These are phyloP conservation scores for Bedellia somnulentella DNA, from an alignment of 2,888 invertebrate species.

Conservation along the genomic window DNA sequence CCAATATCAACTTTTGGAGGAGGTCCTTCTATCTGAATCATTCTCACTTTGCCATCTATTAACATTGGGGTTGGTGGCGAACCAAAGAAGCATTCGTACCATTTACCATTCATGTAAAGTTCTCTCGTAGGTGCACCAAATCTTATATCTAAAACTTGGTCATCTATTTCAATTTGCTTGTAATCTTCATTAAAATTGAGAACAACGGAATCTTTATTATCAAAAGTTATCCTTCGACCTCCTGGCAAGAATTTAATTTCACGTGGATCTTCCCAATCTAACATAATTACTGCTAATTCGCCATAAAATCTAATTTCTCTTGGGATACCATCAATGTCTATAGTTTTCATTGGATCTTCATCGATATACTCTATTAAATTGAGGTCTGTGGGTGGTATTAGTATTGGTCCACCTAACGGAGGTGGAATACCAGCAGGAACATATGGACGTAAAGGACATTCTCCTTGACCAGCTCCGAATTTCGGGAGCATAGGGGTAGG, in stretches of 20 bases:
- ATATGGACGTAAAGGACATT: slow-evolving; percentile 32
- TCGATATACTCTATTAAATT: slow-evolving; percentile 43
- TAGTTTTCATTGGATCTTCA: slow-evolving; percentile 73
- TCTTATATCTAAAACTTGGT: slow-evolving; percentile 74
- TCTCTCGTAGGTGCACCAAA: slow-evolving; percentile 93
- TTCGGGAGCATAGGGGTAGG: slow-evolving; percentile 27
- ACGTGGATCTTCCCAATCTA: slow-evolving; percentile 83
- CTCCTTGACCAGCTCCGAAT: slow-evolving; percentile 35
- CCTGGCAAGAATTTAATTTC: slow-evolving; percentile 87
- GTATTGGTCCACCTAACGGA: slow-evolving; percentile 34
- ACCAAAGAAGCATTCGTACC: slow-evolving; percentile 92
- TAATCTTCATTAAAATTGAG: slow-evolving; percentile 70
- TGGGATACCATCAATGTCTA: slow-evolving; percentile 79
- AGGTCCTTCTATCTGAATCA: slow-evolving; percentile 84
- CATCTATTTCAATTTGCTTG: slow-evolving; percentile 73
- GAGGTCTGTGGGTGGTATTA: slow-evolving; percentile 36
- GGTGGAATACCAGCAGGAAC: slow-evolving; percentile 32
- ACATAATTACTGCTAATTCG: slow-evolving; percentile 79
- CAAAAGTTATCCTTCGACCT: slow-evolving; percentile 71
- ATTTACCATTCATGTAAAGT: slow-evolving; percentile 83
- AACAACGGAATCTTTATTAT: slow-evolving; percentile 72
- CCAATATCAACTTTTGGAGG: slow-evolving; percentile 94
- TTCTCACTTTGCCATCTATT: slow-evolving; percentile 75
- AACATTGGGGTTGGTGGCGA: slow-evolving; percentile 82
- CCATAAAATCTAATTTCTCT: slow-evolving; percentile 86